A percentile compares a stretch with the other conserved stretches of the same genome.
phyloP scores from a whole-genome alignment of 2,888 invertebrate species.

The Sinhomidia bicolor region DNA sequence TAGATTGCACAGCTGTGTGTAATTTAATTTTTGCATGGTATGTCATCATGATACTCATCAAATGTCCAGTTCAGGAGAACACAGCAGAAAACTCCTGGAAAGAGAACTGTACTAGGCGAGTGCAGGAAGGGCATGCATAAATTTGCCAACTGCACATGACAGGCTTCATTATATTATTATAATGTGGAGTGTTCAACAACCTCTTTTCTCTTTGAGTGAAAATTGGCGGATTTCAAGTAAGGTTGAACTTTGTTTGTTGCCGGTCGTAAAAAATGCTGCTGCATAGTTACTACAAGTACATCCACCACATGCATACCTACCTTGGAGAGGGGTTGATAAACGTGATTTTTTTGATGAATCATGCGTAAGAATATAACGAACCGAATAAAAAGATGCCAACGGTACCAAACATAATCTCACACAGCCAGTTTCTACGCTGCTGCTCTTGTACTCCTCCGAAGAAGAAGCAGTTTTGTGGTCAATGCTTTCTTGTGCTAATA shows the following conservation, averaged over 20 bases:
- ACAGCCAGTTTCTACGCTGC: not conserved
- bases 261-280: not conserved
- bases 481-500: constrained; percentile 52
- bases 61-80: not conserved
- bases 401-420: constrained; percentile 10
- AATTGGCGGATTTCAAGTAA: not conserved
- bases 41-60: not conserved
- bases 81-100: not conserved
- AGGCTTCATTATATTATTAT: no score
- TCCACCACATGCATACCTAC: no score
- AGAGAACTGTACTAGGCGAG: not conserved
- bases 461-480: constrained; percentile 60
- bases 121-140: not conserved
- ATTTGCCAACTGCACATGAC: not conserved
- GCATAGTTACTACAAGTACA: not conserved
- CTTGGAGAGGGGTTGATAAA: constrained; percentile 34
- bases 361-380: constrained; percentile 41
- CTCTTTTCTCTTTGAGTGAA: not conserved
- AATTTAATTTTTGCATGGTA: not conserved
- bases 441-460: no score
- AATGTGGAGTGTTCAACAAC: constrained; percentile 34
- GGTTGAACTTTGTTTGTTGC: not conserved
- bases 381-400: constrained; percentile 21
- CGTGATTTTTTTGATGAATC: constrained; percentile 52
- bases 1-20: no score